phyloP scores from a whole-genome alignment of 2,797 vertebrate genomes.

The Gila robusta region DNA sequence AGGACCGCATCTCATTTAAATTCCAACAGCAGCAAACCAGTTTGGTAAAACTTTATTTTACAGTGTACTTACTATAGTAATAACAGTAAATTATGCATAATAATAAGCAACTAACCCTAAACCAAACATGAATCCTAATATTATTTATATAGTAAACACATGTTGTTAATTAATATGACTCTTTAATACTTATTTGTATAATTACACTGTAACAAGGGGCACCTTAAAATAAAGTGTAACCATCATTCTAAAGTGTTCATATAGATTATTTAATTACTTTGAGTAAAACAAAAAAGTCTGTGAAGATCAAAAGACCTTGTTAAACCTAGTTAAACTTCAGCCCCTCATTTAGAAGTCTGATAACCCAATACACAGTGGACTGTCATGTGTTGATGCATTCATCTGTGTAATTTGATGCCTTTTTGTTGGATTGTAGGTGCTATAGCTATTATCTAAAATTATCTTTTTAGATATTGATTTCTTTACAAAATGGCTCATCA shows the following conservation, averaged over 20 bases:
- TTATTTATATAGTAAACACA: not conserved
- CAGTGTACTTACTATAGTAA: not conserved
- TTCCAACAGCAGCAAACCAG: not conserved
- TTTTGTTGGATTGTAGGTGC: no score
- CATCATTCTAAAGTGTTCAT: not conserved
- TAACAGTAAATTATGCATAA: not conserved
- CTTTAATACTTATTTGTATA: not conserved
- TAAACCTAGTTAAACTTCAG: no score
- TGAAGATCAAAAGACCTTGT: no score
- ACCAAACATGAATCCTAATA: not conserved
- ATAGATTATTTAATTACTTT: no score
- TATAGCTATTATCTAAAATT: no score
- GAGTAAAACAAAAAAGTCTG: no score
- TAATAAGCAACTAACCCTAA: not conserved
- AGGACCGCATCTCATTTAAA: not conserved
- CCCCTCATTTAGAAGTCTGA: not conserved
- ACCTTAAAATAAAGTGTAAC: not conserved
- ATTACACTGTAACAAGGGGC: not conserved
- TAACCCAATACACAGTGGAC: not conserved
- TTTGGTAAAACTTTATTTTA: not conserved
- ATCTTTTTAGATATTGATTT: no score
- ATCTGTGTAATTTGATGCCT: not conserved
- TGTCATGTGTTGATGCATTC: no score
- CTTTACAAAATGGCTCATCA: no score
- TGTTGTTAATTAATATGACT: not conserved